These are phyloP conservation scores for Melipona beecheii DNA, from an alignment of 2,888 invertebrate genomes.

Conservation along the genomic window DNA sequence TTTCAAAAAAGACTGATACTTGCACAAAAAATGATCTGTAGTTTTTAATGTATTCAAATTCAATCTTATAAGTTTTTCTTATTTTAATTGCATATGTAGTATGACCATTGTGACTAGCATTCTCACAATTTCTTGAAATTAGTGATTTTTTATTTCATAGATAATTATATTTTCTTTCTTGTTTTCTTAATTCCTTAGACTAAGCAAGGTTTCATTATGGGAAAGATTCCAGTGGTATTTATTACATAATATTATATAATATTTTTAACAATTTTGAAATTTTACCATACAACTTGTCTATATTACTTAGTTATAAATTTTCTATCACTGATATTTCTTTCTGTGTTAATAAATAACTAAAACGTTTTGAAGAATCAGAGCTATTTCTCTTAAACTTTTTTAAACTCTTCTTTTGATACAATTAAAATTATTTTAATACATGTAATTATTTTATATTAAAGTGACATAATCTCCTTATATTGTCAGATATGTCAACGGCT, in stretches of 20 bases:
- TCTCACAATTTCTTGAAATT: background rate
- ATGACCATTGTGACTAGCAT: too few relatives aligned
- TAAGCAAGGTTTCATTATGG: too few relatives aligned
- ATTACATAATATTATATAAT: too few relatives aligned
- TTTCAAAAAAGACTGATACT: background rate
- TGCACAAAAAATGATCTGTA: background rate
- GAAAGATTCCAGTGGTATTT: too few relatives aligned
- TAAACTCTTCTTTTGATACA: background rate
- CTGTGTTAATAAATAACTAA: background rate
- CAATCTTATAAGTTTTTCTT: background rate
- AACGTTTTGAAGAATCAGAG: background rate
- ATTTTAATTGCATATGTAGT: too few relatives aligned
- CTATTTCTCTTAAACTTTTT: too few relatives aligned
- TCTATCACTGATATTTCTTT: background rate
- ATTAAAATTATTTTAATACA: too few relatives aligned
- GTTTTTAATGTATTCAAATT: background rate
- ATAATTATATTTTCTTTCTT: too few relatives aligned
- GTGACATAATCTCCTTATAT: background rate
- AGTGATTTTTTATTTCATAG: background rate
- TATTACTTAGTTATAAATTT: too few relatives aligned
- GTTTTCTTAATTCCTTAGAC: too few relatives aligned
- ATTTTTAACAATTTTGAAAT: too few relatives aligned
- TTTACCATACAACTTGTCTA: too few relatives aligned
- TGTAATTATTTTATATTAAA: background rate
- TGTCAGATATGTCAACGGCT: constrained; percentile 88